Conservation (phyloP, 1,140 invertebrate genomes). For the roundworm (Caenorhabditis elegans) region DNA sequence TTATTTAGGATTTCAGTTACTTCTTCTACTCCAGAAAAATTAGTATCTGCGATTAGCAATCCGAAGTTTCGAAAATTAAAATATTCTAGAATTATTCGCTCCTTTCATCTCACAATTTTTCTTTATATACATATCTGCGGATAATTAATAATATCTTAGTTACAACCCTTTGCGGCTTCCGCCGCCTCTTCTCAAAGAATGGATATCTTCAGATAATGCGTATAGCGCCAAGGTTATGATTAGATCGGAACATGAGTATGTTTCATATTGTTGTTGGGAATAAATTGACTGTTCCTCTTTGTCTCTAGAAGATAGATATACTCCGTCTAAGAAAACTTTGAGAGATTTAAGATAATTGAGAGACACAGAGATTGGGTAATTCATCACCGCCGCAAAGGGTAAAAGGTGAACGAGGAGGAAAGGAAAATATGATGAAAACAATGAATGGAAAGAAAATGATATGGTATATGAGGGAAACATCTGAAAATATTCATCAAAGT, state of each 20-base stretch:
- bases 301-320: conserved; percentile 9
- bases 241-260: conserved; percentile 22
- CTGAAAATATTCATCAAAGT: too few relatives aligned
- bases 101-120: background rate
- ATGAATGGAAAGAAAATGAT: background rate
- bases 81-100: too few relatives aligned
- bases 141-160: background rate
- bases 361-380: background rate
- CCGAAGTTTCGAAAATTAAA: too few relatives aligned
- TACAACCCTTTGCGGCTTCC: conserved; percentile 4
- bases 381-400: background rate
- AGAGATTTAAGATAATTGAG: background rate
- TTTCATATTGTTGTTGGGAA: conserved; percentile 13
- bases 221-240: background rate
- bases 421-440: background rate
- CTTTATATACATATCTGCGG: too few relatives aligned
- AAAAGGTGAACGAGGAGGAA: background rate
- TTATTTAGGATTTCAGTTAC: too few relatives aligned
- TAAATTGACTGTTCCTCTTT: background rate
- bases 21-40: too few relatives aligned
- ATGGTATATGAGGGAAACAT: background rate
- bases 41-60: too few relatives aligned
- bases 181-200: conserved; percentile 9
- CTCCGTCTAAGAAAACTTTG: conserved; percentile 25
- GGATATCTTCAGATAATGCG: background rate